Percentiles rank a stretch among this genome's conserved stretches.
Evolutionary conservation across 2,797 vertebrate genomes (phyloP).

Genomic region (Acrossocheilus wenchowensis): DNA sequence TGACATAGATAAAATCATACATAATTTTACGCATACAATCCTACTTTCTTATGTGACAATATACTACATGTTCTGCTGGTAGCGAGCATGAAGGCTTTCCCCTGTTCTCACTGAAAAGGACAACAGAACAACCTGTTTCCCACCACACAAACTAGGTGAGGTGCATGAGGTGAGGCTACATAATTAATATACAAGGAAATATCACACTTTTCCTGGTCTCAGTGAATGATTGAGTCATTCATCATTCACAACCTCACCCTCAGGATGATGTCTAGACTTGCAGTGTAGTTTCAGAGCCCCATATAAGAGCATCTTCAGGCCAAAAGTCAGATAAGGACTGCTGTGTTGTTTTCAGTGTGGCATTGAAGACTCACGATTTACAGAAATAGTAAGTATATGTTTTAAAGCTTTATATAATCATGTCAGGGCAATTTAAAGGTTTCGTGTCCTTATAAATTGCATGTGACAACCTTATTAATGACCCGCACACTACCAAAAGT

Average conservation of each 20-base stretch:
- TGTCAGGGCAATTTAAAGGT: not conserved
- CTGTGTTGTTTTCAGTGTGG: not conserved
- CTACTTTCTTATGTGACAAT: not conserved
- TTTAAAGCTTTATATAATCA: not conserved
- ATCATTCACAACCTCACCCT: not conserved
- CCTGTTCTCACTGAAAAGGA: not conserved
- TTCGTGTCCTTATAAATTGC: no score
- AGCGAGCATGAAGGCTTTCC: not conserved
- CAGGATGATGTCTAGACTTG: not conserved
- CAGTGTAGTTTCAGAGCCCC: not conserved
- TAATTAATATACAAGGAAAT: not conserved
- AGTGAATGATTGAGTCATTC: not conserved
- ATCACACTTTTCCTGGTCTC: not conserved
- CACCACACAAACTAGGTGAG: not conserved
- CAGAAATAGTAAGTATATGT: conserved; percentile 9
- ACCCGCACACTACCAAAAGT: not conserved
- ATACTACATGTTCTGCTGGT: not conserved
- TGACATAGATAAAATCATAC: no score
- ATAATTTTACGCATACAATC: not conserved
- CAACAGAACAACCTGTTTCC: not conserved
- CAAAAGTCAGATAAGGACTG: not conserved
- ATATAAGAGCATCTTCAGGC: not conserved
- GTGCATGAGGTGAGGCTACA: not conserved
- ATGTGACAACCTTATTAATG: not conserved
- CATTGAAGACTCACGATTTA: not conserved